Conservation (phyloP, 2,888 invertebrate species). For the Alcis repandata region DNA sequence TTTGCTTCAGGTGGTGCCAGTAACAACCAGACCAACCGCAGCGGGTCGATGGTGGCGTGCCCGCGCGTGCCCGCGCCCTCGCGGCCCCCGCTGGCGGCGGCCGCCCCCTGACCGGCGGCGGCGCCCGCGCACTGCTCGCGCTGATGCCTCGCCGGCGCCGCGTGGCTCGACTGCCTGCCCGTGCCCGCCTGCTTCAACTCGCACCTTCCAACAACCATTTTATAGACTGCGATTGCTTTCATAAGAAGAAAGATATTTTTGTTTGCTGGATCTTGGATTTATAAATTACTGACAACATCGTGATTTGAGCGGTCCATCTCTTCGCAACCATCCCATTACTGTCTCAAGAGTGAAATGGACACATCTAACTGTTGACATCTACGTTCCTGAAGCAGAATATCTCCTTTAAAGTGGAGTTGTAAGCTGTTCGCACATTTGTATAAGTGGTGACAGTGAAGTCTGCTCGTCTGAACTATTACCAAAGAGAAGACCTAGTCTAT, state of each 20-base stretch:
- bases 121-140: slow-evolving; percentile 77
- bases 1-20: slow-evolving; percentile 70
- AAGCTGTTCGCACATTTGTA: slow-evolving; percentile 23
- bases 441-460: slow-evolving; percentile 42
- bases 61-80: slow-evolving; percentile 88
- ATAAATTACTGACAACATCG: not conserved
- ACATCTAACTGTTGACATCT: not conserved
- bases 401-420: slow-evolving; percentile 7
- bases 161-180: slow-evolving; percentile 78
- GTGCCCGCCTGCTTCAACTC: slow-evolving; percentile 65
- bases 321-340: not conserved
- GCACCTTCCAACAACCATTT: slow-evolving; percentile 62
- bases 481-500: slow-evolving; percentile 48
- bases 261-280: not conserved
- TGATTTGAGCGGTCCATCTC: not conserved
- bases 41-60: slow-evolving; percentile 86
- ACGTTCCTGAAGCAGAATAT: not conserved
- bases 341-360: not conserved
- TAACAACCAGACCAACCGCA: slow-evolving; percentile 70
- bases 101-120: slow-evolving; percentile 80
- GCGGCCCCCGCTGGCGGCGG: slow-evolving; percentile 77
- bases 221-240: slow-evolving; percentile 42
- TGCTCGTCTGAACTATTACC: slow-evolving; percentile 39
- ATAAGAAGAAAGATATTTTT: not conserved
- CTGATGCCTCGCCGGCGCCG: slow-evolving; percentile 75